Conservation (phyloP, 2,888 invertebrate genomes). For the Cylindroiulus punctatus region DNA sequence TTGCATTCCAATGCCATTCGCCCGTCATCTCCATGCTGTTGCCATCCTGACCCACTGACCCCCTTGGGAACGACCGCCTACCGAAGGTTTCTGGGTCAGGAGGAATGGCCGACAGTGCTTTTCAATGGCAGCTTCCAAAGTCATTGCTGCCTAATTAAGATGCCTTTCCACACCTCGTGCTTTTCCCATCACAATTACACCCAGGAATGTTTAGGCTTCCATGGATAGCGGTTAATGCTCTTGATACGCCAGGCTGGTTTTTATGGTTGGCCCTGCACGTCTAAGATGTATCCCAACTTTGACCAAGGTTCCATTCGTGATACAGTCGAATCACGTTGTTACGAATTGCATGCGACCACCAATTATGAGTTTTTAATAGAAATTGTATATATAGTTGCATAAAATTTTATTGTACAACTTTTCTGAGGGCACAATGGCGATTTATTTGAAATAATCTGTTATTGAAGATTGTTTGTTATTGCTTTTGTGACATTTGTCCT, state of each 20-base stretch:
- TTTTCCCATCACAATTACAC: neutral
- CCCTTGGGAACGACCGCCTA: neutral
- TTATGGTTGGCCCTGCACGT: neutral
- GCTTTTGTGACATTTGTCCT: no score
- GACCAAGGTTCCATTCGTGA: no score
- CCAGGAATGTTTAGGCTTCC: neutral
- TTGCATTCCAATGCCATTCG: conserved; percentile 33
- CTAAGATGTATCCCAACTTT: no score
- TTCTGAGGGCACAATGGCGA: no score
- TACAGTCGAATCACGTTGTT: no score
- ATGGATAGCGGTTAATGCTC: neutral
- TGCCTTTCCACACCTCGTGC: neutral
- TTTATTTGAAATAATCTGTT: no score
- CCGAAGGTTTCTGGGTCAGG: conserved; percentile 12
- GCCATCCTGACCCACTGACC: conserved; percentile 43
- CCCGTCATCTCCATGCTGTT: neutral
- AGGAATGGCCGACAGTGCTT: conserved; percentile 21
- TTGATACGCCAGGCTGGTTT: neutral
- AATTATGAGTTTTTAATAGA: no score
- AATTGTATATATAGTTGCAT: no score
- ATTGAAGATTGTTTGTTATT: no score
- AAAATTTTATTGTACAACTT: no score
- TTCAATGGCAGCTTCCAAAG: conserved; percentile 43
- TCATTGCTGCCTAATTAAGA: conserved; percentile 40
- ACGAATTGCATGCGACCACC: no score